Percentiles rank a stretch among this genome's conserved stretches.
These are phyloP conservation scores for Calosoma granatense DNA, from an alignment of 1,140 invertebrate species.

Conservation along the genomic window DNA sequence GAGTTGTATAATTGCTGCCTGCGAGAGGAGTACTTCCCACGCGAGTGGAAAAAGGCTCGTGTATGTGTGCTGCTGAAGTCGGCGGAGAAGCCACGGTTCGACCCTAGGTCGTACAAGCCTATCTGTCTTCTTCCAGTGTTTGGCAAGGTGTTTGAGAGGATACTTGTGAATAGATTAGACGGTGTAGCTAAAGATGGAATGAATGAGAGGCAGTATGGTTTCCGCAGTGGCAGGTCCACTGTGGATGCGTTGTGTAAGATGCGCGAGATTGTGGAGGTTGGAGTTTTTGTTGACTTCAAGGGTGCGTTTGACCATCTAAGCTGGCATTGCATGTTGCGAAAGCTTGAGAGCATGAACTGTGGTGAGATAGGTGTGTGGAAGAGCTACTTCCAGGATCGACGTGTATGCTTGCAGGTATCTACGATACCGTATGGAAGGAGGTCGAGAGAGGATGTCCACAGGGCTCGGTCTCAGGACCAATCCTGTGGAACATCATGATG, in stretches of 20 bases:
- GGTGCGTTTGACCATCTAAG: neutral
- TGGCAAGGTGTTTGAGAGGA: too few species aligned
- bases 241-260: slow-evolving; percentile 9
- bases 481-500: slow-evolving; percentile 24
- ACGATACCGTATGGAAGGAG: neutral
- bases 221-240: slow-evolving; percentile 13
- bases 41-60: slow-evolving; percentile 18
- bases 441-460: slow-evolving; percentile 18
- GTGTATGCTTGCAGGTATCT: neutral
- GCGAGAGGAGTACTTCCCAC: slow-evolving; percentile 10
- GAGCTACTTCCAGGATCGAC: neutral
- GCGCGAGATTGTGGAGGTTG: neutral
- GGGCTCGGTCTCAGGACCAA: slow-evolving; percentile 18
- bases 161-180: too few species aligned
- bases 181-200: too few species aligned
- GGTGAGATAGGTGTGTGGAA: neutral
- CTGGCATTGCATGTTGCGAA: neutral
- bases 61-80: slow-evolving; percentile 23
- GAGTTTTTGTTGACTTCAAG: neutral
- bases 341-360: too few species aligned
- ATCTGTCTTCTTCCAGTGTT: slow-evolving; percentile 21
- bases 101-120: too few species aligned
- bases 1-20: too few species aligned
- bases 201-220: slow-evolving; percentile 13
- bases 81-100: neutral